phyloP scores from a whole-genome alignment of 30 jellyfish, hydroid and myxozoan genomes.

The Mastigias papua region DNA sequence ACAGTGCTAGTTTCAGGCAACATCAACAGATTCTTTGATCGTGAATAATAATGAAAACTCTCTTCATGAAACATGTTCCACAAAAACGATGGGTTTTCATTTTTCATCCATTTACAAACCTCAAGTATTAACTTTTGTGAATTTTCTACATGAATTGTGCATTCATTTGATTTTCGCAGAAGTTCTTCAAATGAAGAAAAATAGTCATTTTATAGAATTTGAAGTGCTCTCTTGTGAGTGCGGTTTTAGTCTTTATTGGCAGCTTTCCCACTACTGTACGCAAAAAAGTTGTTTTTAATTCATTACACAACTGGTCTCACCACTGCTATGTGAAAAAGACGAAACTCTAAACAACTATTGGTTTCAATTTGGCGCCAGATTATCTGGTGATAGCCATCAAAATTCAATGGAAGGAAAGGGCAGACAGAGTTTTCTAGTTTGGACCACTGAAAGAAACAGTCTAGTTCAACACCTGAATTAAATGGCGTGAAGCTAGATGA shows the following conservation, averaged over 20 bases:
- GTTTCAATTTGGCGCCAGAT: too few species aligned
- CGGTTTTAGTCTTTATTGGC: neutral
- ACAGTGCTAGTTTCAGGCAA: neutral
- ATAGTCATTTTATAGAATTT: constrained; percentile 3
- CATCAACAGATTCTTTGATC: constrained; percentile 15
- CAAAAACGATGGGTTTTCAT: constrained; percentile 12
- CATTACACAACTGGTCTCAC: too few species aligned
- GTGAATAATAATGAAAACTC: neutral
- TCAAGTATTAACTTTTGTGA: neutral
- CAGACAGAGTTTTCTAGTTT: too few species aligned
- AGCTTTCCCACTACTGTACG: neutral
- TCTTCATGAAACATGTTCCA: constrained; percentile 2
- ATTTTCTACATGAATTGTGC: neutral
- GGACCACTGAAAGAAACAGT: too few species aligned
- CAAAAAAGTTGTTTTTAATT: too few species aligned
- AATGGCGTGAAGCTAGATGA: too few species aligned
- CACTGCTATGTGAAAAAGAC: too few species aligned
- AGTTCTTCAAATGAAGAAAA: constrained; percentile 5
- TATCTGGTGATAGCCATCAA: too few species aligned
- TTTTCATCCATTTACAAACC: neutral
- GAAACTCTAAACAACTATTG: too few species aligned
- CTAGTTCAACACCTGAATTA: too few species aligned
- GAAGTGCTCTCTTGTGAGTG: constrained; percentile 8
- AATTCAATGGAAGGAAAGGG: too few species aligned
- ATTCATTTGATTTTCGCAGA: neutral